A percentile compares a stretch with the other conserved stretches of the same genome.
Conservation (phyloP, 1,140 invertebrate genomes). For the Chrysomallon squamiferum region DNA sequence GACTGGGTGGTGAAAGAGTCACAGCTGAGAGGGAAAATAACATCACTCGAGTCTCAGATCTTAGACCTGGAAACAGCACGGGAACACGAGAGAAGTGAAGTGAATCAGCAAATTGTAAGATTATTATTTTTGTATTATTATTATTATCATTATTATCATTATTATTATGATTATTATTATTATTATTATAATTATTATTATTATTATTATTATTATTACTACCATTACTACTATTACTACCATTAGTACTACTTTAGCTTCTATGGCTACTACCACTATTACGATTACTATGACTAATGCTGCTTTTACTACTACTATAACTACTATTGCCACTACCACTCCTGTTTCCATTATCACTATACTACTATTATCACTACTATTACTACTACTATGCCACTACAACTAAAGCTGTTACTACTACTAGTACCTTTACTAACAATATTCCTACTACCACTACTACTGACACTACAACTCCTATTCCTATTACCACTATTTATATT, state of each 20-base stretch:
- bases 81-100: slow-evolving; percentile 25
- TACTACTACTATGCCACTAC: no score
- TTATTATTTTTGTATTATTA: not conserved
- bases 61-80: slow-evolving; percentile 33
- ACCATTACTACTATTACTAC: not conserved
- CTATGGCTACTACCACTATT: no score
- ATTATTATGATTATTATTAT: not conserved
- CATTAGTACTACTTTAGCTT: not conserved
- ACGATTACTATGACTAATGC: no score
- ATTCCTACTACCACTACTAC: no score
- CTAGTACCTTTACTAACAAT: no score
- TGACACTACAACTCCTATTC: no score
- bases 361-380: no score
- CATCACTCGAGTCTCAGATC: slow-evolving; percentile 45
- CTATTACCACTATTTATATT: no score
- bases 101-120: slow-evolving; percentile 47
- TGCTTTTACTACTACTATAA: no score
- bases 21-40: slow-evolving; percentile 41
- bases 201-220: not conserved
- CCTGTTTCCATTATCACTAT: no score
- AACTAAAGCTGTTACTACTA: no score
- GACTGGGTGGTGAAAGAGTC: slow-evolving; percentile 43
- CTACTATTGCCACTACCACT: no score
- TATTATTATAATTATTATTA: not conserved
- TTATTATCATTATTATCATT: not conserved